Conservation (phyloP, 2,888 invertebrate genomes). For the Epinotia ramella region DNA sequence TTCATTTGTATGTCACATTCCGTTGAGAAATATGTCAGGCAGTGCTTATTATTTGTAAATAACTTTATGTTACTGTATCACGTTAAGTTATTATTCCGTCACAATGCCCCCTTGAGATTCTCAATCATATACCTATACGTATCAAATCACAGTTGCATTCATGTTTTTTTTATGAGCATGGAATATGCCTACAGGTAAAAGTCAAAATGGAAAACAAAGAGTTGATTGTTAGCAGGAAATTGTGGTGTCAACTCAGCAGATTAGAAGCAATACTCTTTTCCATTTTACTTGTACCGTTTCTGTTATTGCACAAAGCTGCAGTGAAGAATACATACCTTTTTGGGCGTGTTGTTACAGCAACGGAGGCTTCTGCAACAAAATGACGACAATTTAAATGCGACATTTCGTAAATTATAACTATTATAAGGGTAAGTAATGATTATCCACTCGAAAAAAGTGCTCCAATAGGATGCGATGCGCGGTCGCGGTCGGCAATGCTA, state of each 20-base stretch:
- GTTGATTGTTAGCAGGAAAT: too few species aligned
- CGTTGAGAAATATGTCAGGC: conserved; percentile 28
- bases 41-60: conserved; percentile 10
- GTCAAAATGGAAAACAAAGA: too few species aligned
- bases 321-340: conserved; percentile 14
- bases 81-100: conserved; percentile 2
- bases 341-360: background rate
- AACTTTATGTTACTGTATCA: conserved; percentile 11
- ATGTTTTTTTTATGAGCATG: too few species aligned
- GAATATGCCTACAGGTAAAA: too few species aligned
- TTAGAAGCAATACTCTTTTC: background rate
- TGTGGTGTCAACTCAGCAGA: too few species aligned
- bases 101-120: background rate
- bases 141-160: too few species aligned
- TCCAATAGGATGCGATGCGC: too few species aligned
- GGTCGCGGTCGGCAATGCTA: too few species aligned
- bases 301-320: background rate
- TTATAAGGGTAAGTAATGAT: too few species aligned
- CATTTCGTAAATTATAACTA: background rate
- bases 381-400: background rate
- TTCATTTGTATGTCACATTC: conserved; percentile 39
- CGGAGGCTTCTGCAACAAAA: conserved; percentile 30
- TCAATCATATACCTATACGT: too few species aligned
- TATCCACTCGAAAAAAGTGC: too few species aligned
- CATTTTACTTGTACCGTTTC: background rate